Evolutionary conservation across 2,888 invertebrate genomes (phyloP), one percentile per base, ranked within the genome.

Genomic region (Lasioglossum zephyrum): DNA sequence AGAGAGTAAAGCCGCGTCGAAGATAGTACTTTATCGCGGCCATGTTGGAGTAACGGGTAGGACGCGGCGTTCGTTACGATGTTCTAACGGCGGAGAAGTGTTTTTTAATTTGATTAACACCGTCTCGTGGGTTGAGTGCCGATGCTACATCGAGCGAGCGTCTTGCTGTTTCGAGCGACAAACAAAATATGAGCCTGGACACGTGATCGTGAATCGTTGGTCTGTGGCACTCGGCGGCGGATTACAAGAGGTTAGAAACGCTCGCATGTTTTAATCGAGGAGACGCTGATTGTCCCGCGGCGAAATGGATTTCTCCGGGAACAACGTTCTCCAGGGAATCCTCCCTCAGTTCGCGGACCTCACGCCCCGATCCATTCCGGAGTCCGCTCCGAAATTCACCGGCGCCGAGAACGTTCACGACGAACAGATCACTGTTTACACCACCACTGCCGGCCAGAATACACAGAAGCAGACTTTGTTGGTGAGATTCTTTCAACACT

Each of bases 311-410:
- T 95, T 93, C 84, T 90, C 94, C 26, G 93, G 93, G 79, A 92
- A 91, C 76, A 92, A 90, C 73, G 88, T 82, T 82, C 82, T 92
- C 66, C 94, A 94, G 79, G 92, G 92, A 57, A 87, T 92, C 26
- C 88, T 95, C 72, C 95, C 95, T 18, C 95, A 94, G 79, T 95
- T 95, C 80, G 94, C 94, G 4, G 95, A 95, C 57, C 86, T 95
- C 84, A 92, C 93, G 26, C 86, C 93, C 16, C 92, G 93, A 53
- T 80, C 93, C 13, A 92, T 89, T 85, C 82, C 89, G 39, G 88
- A 90, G 11, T 80, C 92, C 6, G 88, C 79, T 44, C 84, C 92
- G 31, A 91, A 92, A 85, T 92, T 92, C 69, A 88, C 92, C 41
- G 87, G 90, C 3, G 83, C 87, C n/a, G 90, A 84, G 70, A 79